Conservation (phyloP, 1,140 invertebrate genomes). For the Aricia agestis region DNA sequence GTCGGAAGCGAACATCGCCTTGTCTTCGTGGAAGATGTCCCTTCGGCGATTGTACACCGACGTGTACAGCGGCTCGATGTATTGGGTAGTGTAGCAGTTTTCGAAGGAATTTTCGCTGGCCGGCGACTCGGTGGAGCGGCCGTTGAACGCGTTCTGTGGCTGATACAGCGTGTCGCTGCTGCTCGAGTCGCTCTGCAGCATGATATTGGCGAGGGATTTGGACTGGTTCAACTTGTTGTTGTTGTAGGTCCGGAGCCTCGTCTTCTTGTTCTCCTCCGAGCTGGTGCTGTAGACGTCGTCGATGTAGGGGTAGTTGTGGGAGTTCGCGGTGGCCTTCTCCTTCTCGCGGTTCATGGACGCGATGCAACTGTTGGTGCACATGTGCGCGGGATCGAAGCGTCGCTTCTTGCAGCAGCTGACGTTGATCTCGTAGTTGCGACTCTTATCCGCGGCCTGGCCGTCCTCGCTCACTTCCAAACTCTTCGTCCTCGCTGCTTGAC, state of each 20-base stretch:
- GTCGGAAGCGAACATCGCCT: constrained; percentile 60
- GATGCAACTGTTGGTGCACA: constrained; percentile 65
- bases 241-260: constrained; percentile 60
- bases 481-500: constrained; percentile 76
- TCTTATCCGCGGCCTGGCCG: constrained; percentile 46
- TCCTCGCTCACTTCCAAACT: constrained; percentile 69
- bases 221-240: constrained; percentile 70
- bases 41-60: constrained; percentile 64
- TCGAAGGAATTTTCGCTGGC: constrained; percentile 68
- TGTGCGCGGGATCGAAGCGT: constrained; percentile 67
- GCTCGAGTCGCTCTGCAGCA: constrained; percentile 67
- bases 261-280: constrained; percentile 56
- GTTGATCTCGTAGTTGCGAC: constrained; percentile 57
- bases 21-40: constrained; percentile 70
- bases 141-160: constrained; percentile 62
- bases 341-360: constrained; percentile 46
- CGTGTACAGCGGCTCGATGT: constrained; percentile 66
- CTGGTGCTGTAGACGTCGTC: constrained; percentile 49
- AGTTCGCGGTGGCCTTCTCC: constrained; percentile 46
- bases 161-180: constrained; percentile 72
- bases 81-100: constrained; percentile 64
- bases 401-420: constrained; percentile 59
- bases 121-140: constrained; percentile 64
- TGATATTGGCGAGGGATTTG: constrained; percentile 71
- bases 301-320: constrained; percentile 57